These are phyloP conservation scores for Acanthoscelides obtectus DNA, from an alignment of 2,888 invertebrate species.

Conservation along the genomic window DNA sequence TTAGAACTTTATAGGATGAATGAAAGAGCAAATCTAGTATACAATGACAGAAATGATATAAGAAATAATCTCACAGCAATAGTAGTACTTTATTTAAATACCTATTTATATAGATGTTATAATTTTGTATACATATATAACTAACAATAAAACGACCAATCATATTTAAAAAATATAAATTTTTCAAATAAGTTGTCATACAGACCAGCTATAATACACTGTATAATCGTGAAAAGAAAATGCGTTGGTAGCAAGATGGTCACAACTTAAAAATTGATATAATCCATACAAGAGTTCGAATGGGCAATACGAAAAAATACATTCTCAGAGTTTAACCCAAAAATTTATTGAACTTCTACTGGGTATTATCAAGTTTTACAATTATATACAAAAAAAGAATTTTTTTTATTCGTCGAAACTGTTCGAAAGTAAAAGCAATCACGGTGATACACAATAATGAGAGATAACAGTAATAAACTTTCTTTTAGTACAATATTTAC, in stretches of 20 bases:
- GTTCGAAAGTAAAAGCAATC: slow-evolving; percentile 5
- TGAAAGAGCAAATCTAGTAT: no score
- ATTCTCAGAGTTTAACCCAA: slow-evolving; percentile 12
- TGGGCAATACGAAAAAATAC: slow-evolving; percentile 11
- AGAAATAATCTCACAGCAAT: slow-evolving; percentile 28
- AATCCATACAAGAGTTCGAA: slow-evolving; percentile 14
- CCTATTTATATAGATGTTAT: slow-evolving; percentile 22
- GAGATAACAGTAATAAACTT: slow-evolving; percentile 8
- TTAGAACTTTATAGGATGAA: no score
- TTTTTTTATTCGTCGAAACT: slow-evolving; percentile 2
- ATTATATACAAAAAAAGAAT: slow-evolving; percentile 8
- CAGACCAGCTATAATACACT: slow-evolving; percentile 24
- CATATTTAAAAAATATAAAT: slow-evolving; percentile 26
- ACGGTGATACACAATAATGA: slow-evolving; percentile 1
- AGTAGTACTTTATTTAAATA: slow-evolving; percentile 30
- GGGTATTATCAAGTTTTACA: slow-evolving; percentile 15
- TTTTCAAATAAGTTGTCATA: slow-evolving; percentile 21
- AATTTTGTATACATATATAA: slow-evolving; percentile 31
- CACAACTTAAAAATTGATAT: slow-evolving; percentile 12
- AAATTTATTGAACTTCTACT: slow-evolving; percentile 9
- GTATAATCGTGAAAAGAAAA: slow-evolving; percentile 10
- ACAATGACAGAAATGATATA: not conserved
- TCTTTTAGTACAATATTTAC: slow-evolving; percentile 14
- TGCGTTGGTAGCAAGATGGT: slow-evolving; percentile 15
- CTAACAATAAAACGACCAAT: slow-evolving; percentile 27